A percentile compares a stretch with the other conserved stretches of the same genome.
phyloP scores from a whole-genome alignment of 2,888 invertebrate genomes.

The Callyntrura guangdongensis region DNA sequence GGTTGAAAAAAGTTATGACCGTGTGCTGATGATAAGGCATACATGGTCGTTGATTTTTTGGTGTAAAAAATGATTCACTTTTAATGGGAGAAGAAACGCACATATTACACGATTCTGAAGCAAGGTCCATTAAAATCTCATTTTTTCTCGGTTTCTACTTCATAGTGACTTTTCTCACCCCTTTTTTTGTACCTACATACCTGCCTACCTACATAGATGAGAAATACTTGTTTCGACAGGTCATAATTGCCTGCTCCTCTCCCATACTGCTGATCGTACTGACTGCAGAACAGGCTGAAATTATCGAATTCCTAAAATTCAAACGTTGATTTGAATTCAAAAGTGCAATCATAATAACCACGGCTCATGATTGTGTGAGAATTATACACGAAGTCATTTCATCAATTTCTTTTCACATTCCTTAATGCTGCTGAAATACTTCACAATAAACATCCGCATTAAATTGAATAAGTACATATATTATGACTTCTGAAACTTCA shows the following conservation, averaged over 20 bases:
- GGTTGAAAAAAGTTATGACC: conserved; percentile 7
- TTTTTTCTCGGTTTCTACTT: not conserved
- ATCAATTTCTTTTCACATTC: not conserved
- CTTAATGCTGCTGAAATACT: not conserved
- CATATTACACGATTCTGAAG: not conserved
- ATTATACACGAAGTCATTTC: not conserved
- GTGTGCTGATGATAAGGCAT: conserved; percentile 9
- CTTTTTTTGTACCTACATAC: not conserved
- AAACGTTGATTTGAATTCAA: not conserved
- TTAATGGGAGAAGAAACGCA: conserved; percentile 9
- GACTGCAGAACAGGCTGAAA: not conserved
- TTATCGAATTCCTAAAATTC: conserved; percentile 9
- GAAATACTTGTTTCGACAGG: not conserved
- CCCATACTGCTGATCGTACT: not conserved
- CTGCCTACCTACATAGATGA: not conserved
- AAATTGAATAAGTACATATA: too few relatives aligned
- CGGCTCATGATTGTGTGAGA: not conserved
- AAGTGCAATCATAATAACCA: not conserved
- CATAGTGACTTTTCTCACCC: not conserved
- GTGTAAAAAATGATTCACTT: not conserved
- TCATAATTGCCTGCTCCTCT: not conserved
- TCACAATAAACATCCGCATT: too few relatives aligned
- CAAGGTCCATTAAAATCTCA: conserved; percentile 44
- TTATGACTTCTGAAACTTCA: too few relatives aligned
- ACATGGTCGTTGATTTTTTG: not conserved